Percentiles rank a stretch among this genome's conserved stretches.
Conservation (phyloP, 2,888 invertebrate genomes). For the Amiota communis region DNA sequence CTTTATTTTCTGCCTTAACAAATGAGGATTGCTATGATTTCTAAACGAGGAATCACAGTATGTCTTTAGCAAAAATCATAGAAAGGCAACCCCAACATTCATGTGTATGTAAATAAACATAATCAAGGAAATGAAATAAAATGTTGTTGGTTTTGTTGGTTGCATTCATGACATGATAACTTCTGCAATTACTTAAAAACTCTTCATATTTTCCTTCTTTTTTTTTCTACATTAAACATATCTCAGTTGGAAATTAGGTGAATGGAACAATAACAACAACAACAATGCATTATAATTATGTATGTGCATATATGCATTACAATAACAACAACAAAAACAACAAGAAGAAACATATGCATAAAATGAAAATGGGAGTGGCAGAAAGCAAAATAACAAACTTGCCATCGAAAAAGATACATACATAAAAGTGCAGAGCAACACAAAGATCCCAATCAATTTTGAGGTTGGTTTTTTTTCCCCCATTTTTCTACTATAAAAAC, state of each 20-base stretch:
- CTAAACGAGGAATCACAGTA: too few species aligned
- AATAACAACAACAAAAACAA: constrained; percentile 3
- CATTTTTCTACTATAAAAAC: background rate
- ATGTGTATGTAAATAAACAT: too few species aligned
- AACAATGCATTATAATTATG: background rate
- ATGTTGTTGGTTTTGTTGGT: too few species aligned
- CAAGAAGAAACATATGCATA: background rate
- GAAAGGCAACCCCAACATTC: too few species aligned
- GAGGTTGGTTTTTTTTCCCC: background rate
- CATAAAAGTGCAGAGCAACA: background rate
- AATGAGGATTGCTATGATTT: too few species aligned
- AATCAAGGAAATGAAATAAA: too few species aligned
- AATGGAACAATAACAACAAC: constrained; percentile 25
- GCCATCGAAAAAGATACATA: constrained; percentile 2
- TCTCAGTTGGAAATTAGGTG: constrained; percentile 25
- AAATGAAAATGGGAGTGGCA: background rate
- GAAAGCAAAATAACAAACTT: background rate
- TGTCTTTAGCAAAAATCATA: too few species aligned
- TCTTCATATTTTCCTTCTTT: too few species aligned
- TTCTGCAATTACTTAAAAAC: too few species aligned
- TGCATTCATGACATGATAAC: too few species aligned
- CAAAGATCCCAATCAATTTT: background rate
- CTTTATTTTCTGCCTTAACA: too few species aligned
- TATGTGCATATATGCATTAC: constrained; percentile 3
- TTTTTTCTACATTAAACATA: background rate